Evolutionary conservation across 2,113 vertebrate species (phyloP).

Genomic region (Amphiprion percula): DNA sequence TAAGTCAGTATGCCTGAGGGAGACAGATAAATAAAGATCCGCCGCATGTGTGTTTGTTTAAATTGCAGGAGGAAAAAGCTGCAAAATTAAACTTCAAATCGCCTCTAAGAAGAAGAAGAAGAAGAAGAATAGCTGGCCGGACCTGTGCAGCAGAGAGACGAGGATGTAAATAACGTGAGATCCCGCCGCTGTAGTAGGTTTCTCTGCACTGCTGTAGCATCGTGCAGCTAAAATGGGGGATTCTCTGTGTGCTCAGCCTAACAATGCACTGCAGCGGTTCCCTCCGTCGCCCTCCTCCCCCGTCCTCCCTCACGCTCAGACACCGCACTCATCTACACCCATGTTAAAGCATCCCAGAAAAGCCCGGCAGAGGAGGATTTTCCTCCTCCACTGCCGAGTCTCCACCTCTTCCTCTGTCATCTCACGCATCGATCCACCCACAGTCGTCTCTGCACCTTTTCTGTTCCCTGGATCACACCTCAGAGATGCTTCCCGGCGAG

Average conservation of each 20-base stretch:
- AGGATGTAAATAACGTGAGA: too few relatives aligned
- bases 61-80: too few relatives aligned
- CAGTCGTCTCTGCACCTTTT: conserved; percentile 48
- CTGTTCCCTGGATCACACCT: conserved; percentile 33
- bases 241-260: conserved; percentile 77
- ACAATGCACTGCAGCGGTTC: conserved; percentile 83
- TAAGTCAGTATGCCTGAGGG: conserved; percentile 82
- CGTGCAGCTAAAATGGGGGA: conserved; percentile 82
- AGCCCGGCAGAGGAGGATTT: conserved; percentile 60
- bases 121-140: too few relatives aligned
- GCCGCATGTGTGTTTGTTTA: too few relatives aligned
- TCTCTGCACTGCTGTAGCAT: conserved; percentile 81
- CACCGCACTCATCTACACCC: conserved; percentile 40
- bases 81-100: too few relatives aligned
- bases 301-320: conserved; percentile 51
- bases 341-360: conserved; percentile 48
- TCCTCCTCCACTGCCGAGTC: conserved; percentile 62
- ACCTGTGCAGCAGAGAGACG: too few relatives aligned
- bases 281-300: conserved; percentile 58
- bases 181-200: conserved; percentile 79
- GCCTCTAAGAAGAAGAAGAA: too few relatives aligned
- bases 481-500: neutral
- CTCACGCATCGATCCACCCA: conserved; percentile 61
- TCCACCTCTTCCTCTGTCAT: conserved; percentile 63
- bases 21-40: conserved; percentile 70